Evolutionary conservation across 2,888 invertebrate species (phyloP), one percentile per base, ranked within the genome.

Genomic region (Polietes domitor): DNA sequence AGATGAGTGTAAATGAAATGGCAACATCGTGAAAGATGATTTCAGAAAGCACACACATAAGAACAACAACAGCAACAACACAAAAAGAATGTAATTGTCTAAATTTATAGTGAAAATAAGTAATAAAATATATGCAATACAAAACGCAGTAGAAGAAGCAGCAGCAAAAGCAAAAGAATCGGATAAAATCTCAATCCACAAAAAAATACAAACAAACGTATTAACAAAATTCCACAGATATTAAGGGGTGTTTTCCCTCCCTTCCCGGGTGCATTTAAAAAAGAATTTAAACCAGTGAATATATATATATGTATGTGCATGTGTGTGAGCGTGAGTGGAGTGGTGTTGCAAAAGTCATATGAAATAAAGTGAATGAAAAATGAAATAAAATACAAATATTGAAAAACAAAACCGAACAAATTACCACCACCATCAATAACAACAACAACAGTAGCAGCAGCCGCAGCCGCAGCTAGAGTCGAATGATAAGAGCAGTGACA

Each of bases 1-100:
- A 37, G 21, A 24, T 24, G 70, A 55, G 79, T 70, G 63, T 37
- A 77, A 82, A 63, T 63, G 76, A 77, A 80, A 71, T 74, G 75
- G 73, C 76, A 77, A 72, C 73, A 58, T 41, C 37, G 32, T 37
- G 24, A 55, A 73, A 81, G 41, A 68, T 70, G 24, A 63, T 73
- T 73, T 73, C 53, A 70, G 47, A 70, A 73, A 73, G 55, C 37
- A 21, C 53, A 71, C 47, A 71, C 17, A 50, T 17, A 50, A n/a
- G 5, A 70, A 15, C 41, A 65, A 28, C 32, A 61, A 28, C 32
- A 70, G 47, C 68, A 41, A 68, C 70, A 72, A 72, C 28, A 72
- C 53, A 55, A n/a, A 73, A 41, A 4, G 32, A 55, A 55, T 41
- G n/a, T 47, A 50, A 17, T 70, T 61, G 15, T 47, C 12, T 47